Evolutionary conservation across 2,797 vertebrate species (phyloP), one percentile per base, ranked within the genome.

Genomic region (Gymnopithys bicolor): DNA sequence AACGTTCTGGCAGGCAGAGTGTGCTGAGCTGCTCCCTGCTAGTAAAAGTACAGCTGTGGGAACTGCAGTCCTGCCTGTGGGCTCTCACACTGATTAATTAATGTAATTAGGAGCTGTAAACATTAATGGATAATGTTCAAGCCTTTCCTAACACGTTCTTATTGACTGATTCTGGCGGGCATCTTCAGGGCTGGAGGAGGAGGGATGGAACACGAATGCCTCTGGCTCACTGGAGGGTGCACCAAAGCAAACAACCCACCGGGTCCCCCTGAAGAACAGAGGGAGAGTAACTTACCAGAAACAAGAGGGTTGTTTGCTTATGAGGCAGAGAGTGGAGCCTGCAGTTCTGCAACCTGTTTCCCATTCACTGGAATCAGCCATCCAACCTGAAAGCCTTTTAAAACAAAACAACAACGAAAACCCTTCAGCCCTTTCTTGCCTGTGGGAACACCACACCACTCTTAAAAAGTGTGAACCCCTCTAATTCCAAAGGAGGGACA

Each of bases 21-120:
- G 1, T n/a, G 73, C 93, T 91, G 85, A 86, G 85, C 73, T 81
- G 46, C 35, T 81, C 9, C 0, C 79, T 86, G 83, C 69, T 59
- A 93, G 87, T 43, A 35, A 15, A 41, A 84, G 58, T 7, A 7
- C 66, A 64, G 92, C 91, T 93, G 73, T 87, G 93, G 73, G 93
- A 96, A 75, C 79, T 81, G n/a, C 70, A 93, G 77, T 39, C 76
- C 89, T 95, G 95, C 95, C 91, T 86, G 21, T 78, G 87, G 85
- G 89, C 91, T 93, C 74, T 13, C 70, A 67, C 87, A 48, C 77
- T 95, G 94, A 94, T 95, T 95, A 95, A 94, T 96, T 93, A 96
- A 91, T 51, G 12, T 94, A 95, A 95, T 93, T 89, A 96, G 73
- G 82, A 95, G 83, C 84, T 95, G 79, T 95, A 78, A 92, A 76